Evolutionary conservation across 2,888 invertebrate species (phyloP).

Genomic region (Tribolium freemani): DNA sequence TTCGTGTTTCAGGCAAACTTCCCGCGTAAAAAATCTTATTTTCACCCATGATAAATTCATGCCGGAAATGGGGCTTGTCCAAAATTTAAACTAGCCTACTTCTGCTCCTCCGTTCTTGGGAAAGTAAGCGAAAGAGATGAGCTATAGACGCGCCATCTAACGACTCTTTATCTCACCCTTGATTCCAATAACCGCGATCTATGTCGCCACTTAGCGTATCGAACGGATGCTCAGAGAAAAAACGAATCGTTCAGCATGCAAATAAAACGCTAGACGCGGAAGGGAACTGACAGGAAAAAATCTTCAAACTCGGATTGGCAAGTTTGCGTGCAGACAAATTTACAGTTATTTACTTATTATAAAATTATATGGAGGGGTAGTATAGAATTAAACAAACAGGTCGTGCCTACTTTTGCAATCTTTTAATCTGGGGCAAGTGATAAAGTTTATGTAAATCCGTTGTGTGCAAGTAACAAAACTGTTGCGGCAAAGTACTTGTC

Average conservation of each 20-base stretch:
- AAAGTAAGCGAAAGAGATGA: constrained; percentile 39
- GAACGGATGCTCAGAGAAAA: constrained; percentile 42
- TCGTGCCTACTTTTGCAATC: not conserved
- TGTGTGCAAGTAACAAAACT: constrained; percentile 10
- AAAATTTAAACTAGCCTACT: constrained; percentile 28
- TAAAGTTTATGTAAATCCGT: not conserved
- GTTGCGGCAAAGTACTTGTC: constrained; percentile 30
- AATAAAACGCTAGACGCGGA: constrained; percentile 15
- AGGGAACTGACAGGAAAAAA: constrained; percentile 3
- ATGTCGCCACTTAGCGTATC: constrained; percentile 52
- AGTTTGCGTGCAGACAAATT: too few species aligned
- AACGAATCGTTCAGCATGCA: constrained; percentile 33
- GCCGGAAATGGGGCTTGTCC: constrained; percentile 27
- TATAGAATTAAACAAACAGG: too few species aligned
- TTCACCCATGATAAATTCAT: constrained; percentile 30
- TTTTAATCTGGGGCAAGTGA: too few species aligned
- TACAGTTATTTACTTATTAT: too few species aligned
- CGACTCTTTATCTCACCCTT: constrained; percentile 53
- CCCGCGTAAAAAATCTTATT: constrained; percentile 16
- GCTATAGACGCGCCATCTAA: constrained; percentile 39
- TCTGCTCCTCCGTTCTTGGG: constrained; percentile 4
- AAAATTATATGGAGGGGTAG: too few species aligned
- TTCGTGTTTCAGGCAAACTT: not conserved
- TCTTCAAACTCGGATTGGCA: not conserved
- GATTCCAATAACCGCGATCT: constrained; percentile 54